A percentile compares a stretch with the other conserved stretches of the same genome.
phyloP scores from a whole-genome alignment of 2,888 invertebrate species.

The Geophilus truncorum region DNA sequence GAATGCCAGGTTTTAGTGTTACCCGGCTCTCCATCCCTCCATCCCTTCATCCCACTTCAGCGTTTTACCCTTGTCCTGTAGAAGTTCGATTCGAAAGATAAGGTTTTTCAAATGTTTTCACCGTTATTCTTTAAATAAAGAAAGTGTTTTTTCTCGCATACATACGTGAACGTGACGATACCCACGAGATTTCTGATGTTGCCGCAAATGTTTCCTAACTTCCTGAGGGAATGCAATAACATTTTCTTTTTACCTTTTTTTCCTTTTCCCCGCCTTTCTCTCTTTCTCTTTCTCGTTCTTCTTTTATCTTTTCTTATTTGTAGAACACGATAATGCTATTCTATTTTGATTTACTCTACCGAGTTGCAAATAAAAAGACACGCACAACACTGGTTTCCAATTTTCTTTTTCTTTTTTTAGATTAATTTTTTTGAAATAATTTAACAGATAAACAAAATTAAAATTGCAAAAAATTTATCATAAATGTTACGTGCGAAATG shows the following conservation, averaged over 20 bases:
- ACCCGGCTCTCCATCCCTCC: too few relatives aligned
- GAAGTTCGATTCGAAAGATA: not conserved
- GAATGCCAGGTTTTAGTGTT: too few relatives aligned
- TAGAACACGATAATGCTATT: not conserved
- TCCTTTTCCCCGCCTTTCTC: not conserved
- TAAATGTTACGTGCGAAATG: too few relatives aligned
- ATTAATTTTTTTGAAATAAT: too few relatives aligned
- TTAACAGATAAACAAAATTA: not conserved
- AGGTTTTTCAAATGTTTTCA: not conserved
- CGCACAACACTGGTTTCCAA: not conserved
- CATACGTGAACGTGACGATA: not conserved
- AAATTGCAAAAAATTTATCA: too few relatives aligned
- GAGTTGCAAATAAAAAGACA: not conserved
- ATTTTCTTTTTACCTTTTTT: not conserved
- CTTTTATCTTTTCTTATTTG: not conserved
- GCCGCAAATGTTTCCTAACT: conserved; percentile 5
- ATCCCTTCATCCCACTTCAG: too few relatives aligned
- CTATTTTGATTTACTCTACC: not conserved
- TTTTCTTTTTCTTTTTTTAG: not conserved
- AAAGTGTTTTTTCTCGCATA: conserved; percentile 11
- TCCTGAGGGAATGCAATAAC: conserved; percentile 20
- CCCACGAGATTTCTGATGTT: conserved; percentile 12
- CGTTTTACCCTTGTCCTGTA: not conserved
- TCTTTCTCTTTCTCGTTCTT: not conserved
- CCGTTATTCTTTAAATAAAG: not conserved